Conservation (phyloP, 2,888 invertebrate species). For the Conomelus anceps region DNA sequence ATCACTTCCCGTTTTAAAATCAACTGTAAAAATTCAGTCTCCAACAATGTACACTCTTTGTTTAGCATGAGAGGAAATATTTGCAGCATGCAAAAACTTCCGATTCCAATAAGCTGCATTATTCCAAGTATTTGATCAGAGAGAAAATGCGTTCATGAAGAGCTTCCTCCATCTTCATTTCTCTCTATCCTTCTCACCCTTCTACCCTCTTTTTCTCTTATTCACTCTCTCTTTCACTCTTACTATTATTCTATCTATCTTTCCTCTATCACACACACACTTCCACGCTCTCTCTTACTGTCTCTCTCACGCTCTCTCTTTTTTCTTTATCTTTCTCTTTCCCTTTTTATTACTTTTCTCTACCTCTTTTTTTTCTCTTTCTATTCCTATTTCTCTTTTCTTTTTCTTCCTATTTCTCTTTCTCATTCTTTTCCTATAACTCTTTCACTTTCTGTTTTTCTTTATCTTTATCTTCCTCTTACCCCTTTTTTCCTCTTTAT, state of each 20-base stretch:
- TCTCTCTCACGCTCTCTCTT: not conserved
- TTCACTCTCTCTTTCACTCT: not conserved
- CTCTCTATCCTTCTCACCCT: not conserved
- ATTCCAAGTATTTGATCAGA: not conserved
- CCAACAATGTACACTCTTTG: not conserved
- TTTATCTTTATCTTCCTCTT: not conserved
- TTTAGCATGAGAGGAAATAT: not conserved
- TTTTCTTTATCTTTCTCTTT: not conserved
- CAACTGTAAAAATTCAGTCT: not conserved
- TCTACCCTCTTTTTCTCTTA: not conserved
- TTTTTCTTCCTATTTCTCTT: not conserved
- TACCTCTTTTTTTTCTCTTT: not conserved
- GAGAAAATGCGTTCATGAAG: not conserved
- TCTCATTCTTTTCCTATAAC: not conserved
- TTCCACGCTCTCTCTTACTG: not conserved
- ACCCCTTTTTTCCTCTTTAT: not conserved
- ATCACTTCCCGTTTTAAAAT: not conserved
- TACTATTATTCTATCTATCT: not conserved
- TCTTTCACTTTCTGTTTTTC: not conserved
- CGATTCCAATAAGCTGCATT: not conserved
- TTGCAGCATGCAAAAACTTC: not conserved
- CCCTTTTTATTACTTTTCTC: not conserved
- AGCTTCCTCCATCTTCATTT: not conserved
- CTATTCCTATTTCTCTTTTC: not conserved
- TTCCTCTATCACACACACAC: no score